These are phyloP conservation scores for Uromys caudimaculatus DNA, from an alignment of 2,797 vertebrate species.

Conservation along the genomic window DNA sequence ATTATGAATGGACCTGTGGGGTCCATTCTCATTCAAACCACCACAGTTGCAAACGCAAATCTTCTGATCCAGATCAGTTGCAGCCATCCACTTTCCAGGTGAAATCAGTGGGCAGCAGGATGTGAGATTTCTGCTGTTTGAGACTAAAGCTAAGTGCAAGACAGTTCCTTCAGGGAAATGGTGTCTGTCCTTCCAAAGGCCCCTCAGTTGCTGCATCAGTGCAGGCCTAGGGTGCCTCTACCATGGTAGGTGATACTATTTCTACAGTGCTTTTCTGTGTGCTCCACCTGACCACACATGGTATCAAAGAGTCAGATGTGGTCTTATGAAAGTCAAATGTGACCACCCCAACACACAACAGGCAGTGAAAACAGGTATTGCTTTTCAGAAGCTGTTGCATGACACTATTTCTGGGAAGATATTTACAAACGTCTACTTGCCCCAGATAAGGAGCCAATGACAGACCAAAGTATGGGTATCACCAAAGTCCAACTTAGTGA, in stretches of 20 bases:
- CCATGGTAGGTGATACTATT: neutral
- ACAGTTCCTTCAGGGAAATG: neutral
- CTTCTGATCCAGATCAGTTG: neutral
- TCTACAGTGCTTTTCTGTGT: neutral
- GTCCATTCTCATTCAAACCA: neutral
- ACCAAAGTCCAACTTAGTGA: neutral
- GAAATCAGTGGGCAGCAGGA: neutral
- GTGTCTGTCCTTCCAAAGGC: neutral
- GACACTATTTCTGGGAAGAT: neutral
- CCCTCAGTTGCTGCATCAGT: neutral
- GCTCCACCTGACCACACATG: too few relatives aligned
- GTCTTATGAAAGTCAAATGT: neutral
- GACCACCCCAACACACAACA: neutral
- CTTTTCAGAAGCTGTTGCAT: neutral
- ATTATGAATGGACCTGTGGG: neutral
- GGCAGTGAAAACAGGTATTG: neutral
- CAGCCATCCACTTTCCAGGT: neutral
- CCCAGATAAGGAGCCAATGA: neutral
- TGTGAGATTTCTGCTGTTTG: neutral
- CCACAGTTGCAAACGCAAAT: neutral
- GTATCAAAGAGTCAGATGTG: neutral
- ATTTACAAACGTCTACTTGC: neutral
- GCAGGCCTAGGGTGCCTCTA: too few relatives aligned
- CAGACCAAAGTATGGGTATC: neutral
- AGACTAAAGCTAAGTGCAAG: neutral